These are phyloP conservation scores for Rhagoletis zephyria DNA, from an alignment of 1,140 invertebrate genomes.

Conservation along the genomic window DNA sequence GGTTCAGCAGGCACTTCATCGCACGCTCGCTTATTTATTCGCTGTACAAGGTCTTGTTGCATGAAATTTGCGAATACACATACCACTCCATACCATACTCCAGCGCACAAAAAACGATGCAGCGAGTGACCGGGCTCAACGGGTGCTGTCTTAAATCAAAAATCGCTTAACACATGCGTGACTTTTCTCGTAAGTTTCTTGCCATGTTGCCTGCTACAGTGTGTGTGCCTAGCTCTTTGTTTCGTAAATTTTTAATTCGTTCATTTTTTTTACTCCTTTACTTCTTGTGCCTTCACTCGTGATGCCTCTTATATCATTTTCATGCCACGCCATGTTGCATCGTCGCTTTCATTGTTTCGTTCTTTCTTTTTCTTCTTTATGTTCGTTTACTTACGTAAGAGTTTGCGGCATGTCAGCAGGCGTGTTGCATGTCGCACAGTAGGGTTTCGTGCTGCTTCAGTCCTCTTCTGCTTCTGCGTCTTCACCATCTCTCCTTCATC, in stretches of 20 bases:
- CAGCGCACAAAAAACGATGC: neutral
- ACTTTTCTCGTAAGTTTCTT: neutral
- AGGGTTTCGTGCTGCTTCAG: slow-evolving; percentile 20
- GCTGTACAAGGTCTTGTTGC: slow-evolving; percentile 23
- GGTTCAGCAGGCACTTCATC: neutral
- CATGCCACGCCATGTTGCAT: slow-evolving; percentile 41
- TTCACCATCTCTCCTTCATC: neutral
- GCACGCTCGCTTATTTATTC: neutral
- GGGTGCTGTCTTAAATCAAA: slow-evolving; percentile 32
- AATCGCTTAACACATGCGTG: slow-evolving; percentile 49
- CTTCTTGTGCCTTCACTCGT: neutral
- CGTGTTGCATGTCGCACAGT: slow-evolving; percentile 18
- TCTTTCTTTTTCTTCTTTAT: too few relatives aligned
- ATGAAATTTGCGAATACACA: slow-evolving; percentile 12
- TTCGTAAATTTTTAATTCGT: neutral
- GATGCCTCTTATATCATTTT: slow-evolving; percentile 41
- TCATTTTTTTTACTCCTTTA: neutral
- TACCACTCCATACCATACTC: neutral
- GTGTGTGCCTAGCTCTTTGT: neutral
- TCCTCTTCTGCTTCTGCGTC: slow-evolving; percentile 25
- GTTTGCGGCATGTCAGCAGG: slow-evolving; percentile 8
- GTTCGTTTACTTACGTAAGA: slow-evolving; percentile 26
- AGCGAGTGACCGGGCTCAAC: slow-evolving; percentile 7
- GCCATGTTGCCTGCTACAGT: neutral
- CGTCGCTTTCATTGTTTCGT: slow-evolving; percentile 27